phyloP scores from a whole-genome alignment of 2,797 vertebrate genomes.

The Linurgus olivaceus region DNA sequence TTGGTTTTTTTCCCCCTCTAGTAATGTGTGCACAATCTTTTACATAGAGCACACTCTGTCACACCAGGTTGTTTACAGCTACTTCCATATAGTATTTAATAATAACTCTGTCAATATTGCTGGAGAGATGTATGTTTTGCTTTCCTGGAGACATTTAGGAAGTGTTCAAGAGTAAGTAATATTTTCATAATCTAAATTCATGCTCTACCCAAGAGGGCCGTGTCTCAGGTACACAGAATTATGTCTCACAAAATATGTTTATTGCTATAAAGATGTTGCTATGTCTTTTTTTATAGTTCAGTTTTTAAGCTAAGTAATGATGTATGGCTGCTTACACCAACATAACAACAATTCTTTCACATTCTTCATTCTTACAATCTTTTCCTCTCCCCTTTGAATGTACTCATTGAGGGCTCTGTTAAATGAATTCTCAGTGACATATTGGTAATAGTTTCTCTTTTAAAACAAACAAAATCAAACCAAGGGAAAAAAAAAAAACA shows the following conservation, averaged over 20 bases:
- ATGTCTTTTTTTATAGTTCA: neutral
- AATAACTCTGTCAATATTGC: neutral
- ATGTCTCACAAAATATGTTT: neutral
- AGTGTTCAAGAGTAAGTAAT: constrained; percentile 23
- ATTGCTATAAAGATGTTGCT: neutral
- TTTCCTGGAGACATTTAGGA: neutral
- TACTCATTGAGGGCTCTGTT: neutral
- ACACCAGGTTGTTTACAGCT: neutral
- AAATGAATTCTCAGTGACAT: neutral
- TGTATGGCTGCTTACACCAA: neutral
- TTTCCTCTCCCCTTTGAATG: neutral
- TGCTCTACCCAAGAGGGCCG: neutral
- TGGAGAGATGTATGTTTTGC: neutral
- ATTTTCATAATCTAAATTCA: constrained; percentile 34
- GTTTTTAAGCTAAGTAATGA: constrained; percentile 20
- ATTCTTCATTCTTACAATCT: neutral
- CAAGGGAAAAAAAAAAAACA: neutral
- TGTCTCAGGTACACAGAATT: neutral
- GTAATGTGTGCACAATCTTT: neutral
- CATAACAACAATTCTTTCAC: neutral
- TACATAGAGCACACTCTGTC: neutral
- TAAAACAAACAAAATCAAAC: neutral
- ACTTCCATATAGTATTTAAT: neutral
- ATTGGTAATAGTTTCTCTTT: neutral
- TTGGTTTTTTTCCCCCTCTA: rapidly evolving